Evolutionary conservation across 2,113 vertebrate species (phyloP), one percentile per base, ranked within the genome.

Genomic region (Dunckerocampus dactyliophorus): DNA sequence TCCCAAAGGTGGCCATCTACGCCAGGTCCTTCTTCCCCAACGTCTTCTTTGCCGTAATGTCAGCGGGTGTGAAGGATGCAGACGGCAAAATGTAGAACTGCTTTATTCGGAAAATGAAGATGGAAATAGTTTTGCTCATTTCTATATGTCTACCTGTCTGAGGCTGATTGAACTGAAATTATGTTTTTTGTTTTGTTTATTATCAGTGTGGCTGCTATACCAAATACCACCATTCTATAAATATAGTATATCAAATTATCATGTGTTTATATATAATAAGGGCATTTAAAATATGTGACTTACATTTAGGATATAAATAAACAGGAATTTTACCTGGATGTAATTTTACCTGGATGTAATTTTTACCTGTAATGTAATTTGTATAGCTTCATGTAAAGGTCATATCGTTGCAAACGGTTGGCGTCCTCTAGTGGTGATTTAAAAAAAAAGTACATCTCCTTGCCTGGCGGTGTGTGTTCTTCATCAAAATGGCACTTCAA

Each of bases 31-130:
- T 97, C 76, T 92, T 93, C 69, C 96, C 96, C 0, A 92, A 93
- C 58, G 55, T 95, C 0, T 96, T 98, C 76, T 98, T 98, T 19
- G 90, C 95, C 0, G 90, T 98, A 59, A 91, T 94, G 83, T 93
- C 93, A 15, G 92, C 94, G 0, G 95, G 94, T 22, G 93, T 95
- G 66, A 93, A 92, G 64, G 91, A 91, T 3, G 80, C 87, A 3
- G 73, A 88, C 7, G 64, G 84, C 46, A 81, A 84, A 13, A 62
- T 72, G 31, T 79, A 75, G 57, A 1, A n/a, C 11, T 37, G 12
- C 1, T 9, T 50, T 2, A 14, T 49, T 47, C 17, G n/a, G 47
- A 20, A 48, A 19, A 20, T 20, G 7, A 48, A 11, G n/a, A 47
- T 16, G 39, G 4, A 17, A 4, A 39, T 4, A 0, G 5, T 39